Base-by-base conservation (phyloP, 2,888 invertebrate genomes). In the Microplitis deprimator region DNA sequence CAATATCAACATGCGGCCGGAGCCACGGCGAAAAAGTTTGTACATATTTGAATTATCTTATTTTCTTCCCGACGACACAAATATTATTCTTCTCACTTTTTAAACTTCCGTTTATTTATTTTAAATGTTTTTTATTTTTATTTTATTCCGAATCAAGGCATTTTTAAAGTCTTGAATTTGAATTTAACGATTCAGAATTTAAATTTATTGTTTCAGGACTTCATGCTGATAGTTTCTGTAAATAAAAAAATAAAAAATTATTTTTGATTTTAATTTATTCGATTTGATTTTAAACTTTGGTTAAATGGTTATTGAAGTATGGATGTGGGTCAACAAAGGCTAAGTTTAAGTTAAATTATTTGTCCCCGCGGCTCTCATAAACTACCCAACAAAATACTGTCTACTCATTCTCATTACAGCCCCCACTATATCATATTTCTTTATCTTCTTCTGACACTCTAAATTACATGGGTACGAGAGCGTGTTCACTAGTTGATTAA, bases 11-110 rank as follows among this genome's bases (percentile, higher is more conserved):
- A 88, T 87, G 78, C 90, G 89, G 84, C 89, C 88, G 39, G 90
- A 89, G 82, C 90, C 90, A 81, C 90, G 90, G 60, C 90, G 86
- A 73, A 90, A 83, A 79, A 90, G 85, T 80, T 90, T 90, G 85
- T 90, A 89, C 90, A 90, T 90, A 78, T 78, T 84, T 72, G 13
- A 50, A 62, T 65, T 16, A 65, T 59, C 40, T 17, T 69, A n/a
- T 64, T 74, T 41, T 79, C 40, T 62, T 16, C 41, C 39, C n/a
- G n/a, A n/a, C n/a, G n/a, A n/a, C n/a, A 59, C 59, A 59, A 59
- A 6, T 59, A 29, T 59, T 62, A 62, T 16, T 16, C 5, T 62
- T 17, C 7, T 13, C 29, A 13, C 38, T 65, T 65, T 65, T 10
- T 5, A 17, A 20, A 29, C 38, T 65, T 38, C 13, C 4, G 29